Evolutionary conservation across 2,888 invertebrate genomes (phyloP).

Genomic region (Neoitamus cyanurus): DNA sequence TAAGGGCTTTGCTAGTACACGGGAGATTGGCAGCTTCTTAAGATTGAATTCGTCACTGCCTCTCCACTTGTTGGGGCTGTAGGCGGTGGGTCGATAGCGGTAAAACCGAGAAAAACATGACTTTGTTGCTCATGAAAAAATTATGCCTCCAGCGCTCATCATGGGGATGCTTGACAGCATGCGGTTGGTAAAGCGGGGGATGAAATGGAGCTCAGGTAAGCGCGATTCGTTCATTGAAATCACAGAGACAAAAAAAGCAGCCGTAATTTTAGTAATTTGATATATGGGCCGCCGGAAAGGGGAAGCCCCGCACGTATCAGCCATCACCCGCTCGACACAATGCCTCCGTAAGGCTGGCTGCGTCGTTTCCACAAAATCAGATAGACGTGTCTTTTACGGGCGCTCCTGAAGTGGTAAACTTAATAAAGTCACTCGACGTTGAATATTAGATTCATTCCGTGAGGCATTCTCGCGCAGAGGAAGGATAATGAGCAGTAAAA

Average conservation of each 20-base stretch:
- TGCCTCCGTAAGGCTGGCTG: too few relatives aligned
- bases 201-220: not conserved
- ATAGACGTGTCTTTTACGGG: not conserved
- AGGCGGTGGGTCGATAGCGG: not conserved
- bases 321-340: not conserved
- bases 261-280: constrained; percentile 18
- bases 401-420: not conserved
- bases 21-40: not conserved
- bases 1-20: not conserved
- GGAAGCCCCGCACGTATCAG: not conserved
- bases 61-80: not conserved
- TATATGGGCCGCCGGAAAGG: not conserved
- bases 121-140: constrained; percentile 2
- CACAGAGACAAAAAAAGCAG: not conserved
- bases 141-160: not conserved
- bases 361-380: not conserved
- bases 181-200: not conserved
- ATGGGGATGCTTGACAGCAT: not conserved
- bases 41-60: not conserved
- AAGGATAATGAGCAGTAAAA: constrained; percentile 2
- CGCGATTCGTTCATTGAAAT: not conserved
- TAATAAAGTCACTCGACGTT: not conserved
- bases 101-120: constrained; percentile 4
- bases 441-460: not conserved
- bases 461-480: not conserved